These are phyloP conservation scores for Monoplex corrugatus DNA, from an alignment of 2,888 invertebrate genomes.

Conservation along the genomic window DNA sequence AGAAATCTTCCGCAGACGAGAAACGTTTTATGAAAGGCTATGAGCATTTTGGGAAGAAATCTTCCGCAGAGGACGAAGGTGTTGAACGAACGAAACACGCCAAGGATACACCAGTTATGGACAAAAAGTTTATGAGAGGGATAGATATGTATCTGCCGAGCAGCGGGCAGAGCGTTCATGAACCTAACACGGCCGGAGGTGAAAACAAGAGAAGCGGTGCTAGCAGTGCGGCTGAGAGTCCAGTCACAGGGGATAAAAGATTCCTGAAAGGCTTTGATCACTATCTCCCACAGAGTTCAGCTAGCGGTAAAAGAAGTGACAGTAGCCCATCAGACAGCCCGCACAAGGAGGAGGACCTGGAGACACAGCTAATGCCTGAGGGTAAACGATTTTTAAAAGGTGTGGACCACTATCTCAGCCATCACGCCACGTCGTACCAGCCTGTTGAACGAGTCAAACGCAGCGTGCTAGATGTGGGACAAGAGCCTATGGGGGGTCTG, in stretches of 20 bases:
- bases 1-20: not conserved
- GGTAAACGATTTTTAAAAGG: slow-evolving; percentile 37
- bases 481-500: not conserved
- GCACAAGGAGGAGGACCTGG: not conserved
- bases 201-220: slow-evolving; percentile 35
- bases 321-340: too few relatives aligned
- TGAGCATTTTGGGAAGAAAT: not conserved
- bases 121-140: slow-evolving; percentile 34
- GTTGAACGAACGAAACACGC: not conserved
- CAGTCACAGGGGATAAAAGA: not conserved
- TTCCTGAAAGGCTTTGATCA: slow-evolving; percentile 26
- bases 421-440: not conserved
- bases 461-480: not conserved
- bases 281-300: not conserved
- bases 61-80: not conserved
- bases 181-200: not conserved
- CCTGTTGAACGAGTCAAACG: slow-evolving; percentile 3
- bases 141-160: not conserved
- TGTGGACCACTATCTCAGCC: not conserved
- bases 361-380: not conserved
- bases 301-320: not conserved
- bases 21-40: slow-evolving; percentile 41
- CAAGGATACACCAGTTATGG: not conserved
- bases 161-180: not conserved
- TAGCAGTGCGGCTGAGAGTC: not conserved